Conservation (phyloP, 2,113 vertebrate species). For the Vimba vimba region DNA sequence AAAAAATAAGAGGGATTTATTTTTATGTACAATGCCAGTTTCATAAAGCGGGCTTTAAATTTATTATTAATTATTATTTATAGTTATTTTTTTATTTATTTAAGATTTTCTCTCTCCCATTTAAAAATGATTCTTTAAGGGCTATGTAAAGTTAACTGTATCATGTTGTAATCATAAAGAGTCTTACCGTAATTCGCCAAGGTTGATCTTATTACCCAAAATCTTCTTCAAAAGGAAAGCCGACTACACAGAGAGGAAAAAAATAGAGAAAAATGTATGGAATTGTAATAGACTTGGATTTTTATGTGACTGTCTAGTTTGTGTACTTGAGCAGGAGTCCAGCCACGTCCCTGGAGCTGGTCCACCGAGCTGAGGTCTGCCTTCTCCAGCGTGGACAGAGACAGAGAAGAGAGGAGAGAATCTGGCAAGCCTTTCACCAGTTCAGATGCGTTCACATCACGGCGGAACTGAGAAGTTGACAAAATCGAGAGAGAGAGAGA, state of each 20-base stretch:
- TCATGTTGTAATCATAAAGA: background rate
- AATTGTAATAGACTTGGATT: background rate
- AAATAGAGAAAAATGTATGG: background rate
- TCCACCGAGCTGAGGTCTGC: constrained; percentile 62
- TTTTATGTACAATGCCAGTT: background rate
- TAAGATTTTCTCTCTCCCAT: background rate
- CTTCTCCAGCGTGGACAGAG: constrained; percentile 61
- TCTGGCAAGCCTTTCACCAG: constrained; percentile 61
- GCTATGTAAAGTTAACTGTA: background rate
- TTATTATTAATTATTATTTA: background rate
- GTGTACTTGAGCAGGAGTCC: constrained; percentile 69
- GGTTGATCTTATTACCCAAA: constrained; percentile 48
- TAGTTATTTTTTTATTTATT: background rate
- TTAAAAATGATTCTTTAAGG: background rate
- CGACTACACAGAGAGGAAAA: constrained; percentile 60
- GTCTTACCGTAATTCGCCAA: constrained; percentile 40
- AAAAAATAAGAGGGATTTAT: background rate
- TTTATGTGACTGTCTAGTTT: background rate
- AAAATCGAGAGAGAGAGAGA: background rate
- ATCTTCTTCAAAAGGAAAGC: constrained; percentile 61
- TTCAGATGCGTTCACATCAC: constrained; percentile 44
- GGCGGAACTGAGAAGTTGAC: constrained; percentile 58
- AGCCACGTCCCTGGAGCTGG: constrained; percentile 59
- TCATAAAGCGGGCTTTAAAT: background rate
- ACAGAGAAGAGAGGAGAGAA: constrained; percentile 58